phyloP scores from a whole-genome alignment of 64 coral and sea anemone species.

The Astreopora myriophthalma region DNA sequence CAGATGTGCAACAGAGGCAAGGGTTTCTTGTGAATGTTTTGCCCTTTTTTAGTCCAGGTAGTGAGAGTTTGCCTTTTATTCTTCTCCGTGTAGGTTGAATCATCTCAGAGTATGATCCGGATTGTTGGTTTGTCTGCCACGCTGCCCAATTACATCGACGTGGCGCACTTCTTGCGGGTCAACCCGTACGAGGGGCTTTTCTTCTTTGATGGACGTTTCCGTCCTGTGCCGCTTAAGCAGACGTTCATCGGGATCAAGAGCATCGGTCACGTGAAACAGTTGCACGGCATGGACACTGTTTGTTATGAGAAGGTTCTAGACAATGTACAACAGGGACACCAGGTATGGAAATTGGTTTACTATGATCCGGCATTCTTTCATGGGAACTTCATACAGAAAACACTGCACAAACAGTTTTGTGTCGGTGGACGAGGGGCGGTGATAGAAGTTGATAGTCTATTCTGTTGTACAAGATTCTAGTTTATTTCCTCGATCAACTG shows the following conservation, averaged over 20 bases:
- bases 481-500: no score
- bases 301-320: conserved; percentile 95
- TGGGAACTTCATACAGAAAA: no score
- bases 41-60: no score
- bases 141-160: conserved; percentile 93
- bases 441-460: no score
- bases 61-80: no score
- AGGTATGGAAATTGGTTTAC: conserved; percentile 41
- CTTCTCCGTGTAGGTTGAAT: conserved; percentile 68
- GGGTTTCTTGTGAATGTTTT: no score
- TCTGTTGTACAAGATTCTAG: no score
- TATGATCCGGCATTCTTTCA: not conserved
- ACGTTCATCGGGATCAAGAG: conserved; percentile 97
- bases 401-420: no score
- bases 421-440: no score
- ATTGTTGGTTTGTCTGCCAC: conserved; percentile 98
- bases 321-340: conserved; percentile 91
- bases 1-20: no score
- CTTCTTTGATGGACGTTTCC: conserved; percentile 95
- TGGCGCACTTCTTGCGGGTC: conserved; percentile 84
- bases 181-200: conserved; percentile 87
- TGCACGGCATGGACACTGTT: conserved; percentile 92
- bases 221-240: conserved; percentile 87
- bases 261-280: conserved; percentile 59
- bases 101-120: conserved; percentile 97